phyloP scores from a whole-genome alignment of 2,888 invertebrate species.

The Gymnosoma rotundatum region DNA sequence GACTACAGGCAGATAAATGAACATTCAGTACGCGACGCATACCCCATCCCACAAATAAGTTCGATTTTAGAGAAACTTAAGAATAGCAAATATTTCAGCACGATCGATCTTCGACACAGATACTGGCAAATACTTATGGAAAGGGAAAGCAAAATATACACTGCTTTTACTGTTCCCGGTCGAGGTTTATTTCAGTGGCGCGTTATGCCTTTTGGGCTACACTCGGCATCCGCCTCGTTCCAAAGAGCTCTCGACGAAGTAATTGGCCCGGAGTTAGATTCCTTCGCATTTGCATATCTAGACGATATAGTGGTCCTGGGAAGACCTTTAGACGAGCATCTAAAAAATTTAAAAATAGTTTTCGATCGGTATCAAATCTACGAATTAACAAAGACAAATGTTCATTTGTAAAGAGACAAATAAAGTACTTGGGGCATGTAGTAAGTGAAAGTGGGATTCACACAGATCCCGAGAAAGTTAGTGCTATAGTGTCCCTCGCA shows the following conservation, averaged over 20 bases:
- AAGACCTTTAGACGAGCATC: too few species aligned
- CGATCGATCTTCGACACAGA: not conserved
- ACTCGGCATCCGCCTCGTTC: slow-evolving; percentile 37
- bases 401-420: too few species aligned
- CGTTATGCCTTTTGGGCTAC: not conserved
- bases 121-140: slow-evolving; percentile 13
- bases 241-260: slow-evolving; percentile 25
- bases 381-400: too few species aligned
- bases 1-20: not conserved
- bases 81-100: too few species aligned
- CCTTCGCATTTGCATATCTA: slow-evolving; percentile 41
- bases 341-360: slow-evolving; percentile 13
- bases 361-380: slow-evolving; percentile 15
- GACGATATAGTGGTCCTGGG: not conserved
- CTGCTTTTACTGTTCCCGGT: too few species aligned
- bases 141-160: too few species aligned
- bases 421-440: not conserved
- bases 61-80: too few species aligned
- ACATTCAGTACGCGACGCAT: too few species aligned
- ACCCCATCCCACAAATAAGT: too few species aligned
- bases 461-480: slow-evolving; percentile 46
- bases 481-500: slow-evolving; percentile 3
- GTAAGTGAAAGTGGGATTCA: slow-evolving; percentile 45
- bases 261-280: slow-evolving; percentile 48
- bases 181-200: too few species aligned